Evolutionary conservation across 2,888 invertebrate species (phyloP).

Genomic region (Hirtodrosophila alboralis): DNA sequence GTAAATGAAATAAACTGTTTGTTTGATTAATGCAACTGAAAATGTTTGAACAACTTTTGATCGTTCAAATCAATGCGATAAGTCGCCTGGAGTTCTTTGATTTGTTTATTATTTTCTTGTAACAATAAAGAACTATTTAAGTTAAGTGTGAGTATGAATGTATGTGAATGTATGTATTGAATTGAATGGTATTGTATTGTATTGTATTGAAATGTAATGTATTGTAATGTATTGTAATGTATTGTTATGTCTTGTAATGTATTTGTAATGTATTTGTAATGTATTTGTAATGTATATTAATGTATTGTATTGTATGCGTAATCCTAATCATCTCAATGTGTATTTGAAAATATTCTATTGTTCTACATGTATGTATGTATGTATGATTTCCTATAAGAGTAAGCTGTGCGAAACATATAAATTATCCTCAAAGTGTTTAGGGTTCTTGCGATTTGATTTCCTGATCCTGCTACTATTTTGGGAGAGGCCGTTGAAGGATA

Average conservation of each 20-base stretch:
- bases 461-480: conserved; percentile 5
- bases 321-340: conserved; percentile 35
- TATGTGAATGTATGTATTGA: conserved; percentile 13
- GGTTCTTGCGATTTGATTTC: conserved; percentile 2
- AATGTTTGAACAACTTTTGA: no score
- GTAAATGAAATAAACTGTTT: no score
- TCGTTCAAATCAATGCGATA: background rate
- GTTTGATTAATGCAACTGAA: no score
- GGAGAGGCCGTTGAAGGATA: conserved; percentile 41
- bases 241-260: conserved; percentile 19
- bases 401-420: conserved; percentile 20
- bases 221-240: conserved; percentile 19
- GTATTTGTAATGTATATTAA: conserved; percentile 14
- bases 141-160: conserved; percentile 9
- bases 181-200: conserved; percentile 16
- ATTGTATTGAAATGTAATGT: conserved; percentile 9
- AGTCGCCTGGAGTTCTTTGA: background rate
- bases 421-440: conserved; percentile 15
- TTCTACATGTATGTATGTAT: conserved; percentile 17
- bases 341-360: conserved; percentile 25
- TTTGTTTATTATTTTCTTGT: conserved; percentile 2
- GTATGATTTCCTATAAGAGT: conserved; percentile 10
- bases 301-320: conserved; percentile 23
- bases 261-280: conserved; percentile 15
- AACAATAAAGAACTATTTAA: conserved; percentile 11